phyloP scores from a whole-genome alignment of 2,797 vertebrate genomes.

The Coregonus suidteri region DNA sequence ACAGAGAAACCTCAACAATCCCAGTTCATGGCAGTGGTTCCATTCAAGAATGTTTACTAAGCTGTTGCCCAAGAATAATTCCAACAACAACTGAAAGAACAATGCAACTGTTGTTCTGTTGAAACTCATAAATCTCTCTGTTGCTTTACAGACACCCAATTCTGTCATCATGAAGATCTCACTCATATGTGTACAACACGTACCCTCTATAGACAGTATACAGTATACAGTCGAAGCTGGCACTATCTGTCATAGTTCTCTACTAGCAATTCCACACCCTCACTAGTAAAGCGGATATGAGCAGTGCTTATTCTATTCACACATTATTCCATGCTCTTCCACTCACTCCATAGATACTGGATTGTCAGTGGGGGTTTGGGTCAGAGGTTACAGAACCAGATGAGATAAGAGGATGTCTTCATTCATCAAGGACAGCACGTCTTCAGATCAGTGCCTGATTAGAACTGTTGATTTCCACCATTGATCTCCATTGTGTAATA shows the following conservation, averaged over 20 bases:
- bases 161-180: constrained; percentile 37
- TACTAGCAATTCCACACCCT: not conserved
- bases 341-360: not conserved
- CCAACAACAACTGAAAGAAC: constrained; percentile 68
- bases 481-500: constrained; percentile 51
- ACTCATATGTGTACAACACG: constrained; percentile 6
- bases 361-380: constrained; percentile 18
- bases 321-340: not conserved
- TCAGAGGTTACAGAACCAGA: constrained; percentile 26
- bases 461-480: constrained; percentile 50
- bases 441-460: constrained; percentile 32
- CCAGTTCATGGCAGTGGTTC: constrained; percentile 49
- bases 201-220: not conserved
- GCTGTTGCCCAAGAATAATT: constrained; percentile 61
- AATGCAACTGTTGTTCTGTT: constrained; percentile 73
- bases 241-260: not conserved
- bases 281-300: not conserved
- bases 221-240: not conserved
- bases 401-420: constrained; percentile 23
- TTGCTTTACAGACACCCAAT: constrained; percentile 45
- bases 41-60: constrained; percentile 72
- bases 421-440: constrained; percentile 36
- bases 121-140: constrained; percentile 60
- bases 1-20: constrained; percentile 41
- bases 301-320: not conserved